phyloP scores from a whole-genome alignment of 2,888 invertebrate species.

The Nymphalis c-album region DNA sequence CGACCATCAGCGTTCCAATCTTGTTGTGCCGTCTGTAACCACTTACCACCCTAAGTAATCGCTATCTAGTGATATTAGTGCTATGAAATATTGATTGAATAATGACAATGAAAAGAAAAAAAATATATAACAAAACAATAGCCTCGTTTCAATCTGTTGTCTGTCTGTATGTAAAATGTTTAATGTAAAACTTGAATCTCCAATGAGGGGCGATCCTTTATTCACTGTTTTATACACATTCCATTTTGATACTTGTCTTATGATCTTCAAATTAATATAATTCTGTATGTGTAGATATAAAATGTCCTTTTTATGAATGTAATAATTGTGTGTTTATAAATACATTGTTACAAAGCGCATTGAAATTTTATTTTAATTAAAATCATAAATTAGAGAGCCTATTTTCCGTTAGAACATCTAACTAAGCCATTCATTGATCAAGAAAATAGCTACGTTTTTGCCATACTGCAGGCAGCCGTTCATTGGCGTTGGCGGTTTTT shows the following conservation, averaged over 20 bases:
- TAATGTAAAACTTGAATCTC: background rate
- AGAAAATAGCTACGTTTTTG: no score
- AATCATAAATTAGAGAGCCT: background rate
- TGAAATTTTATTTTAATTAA: background rate
- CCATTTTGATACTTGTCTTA: background rate
- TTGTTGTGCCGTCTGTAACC: no score
- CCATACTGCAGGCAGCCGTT: no score
- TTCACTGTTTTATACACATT: background rate
- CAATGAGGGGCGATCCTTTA: background rate
- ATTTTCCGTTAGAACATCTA: no score
- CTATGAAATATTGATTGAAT: no score
- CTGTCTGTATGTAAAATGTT: background rate
- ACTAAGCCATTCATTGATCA: background rate
- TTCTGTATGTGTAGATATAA: constrained; percentile 5
- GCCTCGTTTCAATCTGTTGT: no score
- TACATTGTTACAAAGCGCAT: constrained; percentile 3
- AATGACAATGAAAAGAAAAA: no score
- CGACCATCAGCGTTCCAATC: no score
- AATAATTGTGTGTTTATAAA: constrained; percentile 6
- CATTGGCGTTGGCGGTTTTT: no score
- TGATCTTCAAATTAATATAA: background rate
- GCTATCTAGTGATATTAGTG: no score
- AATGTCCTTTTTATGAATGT: constrained; percentile 3
- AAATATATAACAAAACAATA: no score
- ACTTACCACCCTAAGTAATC: no score